Base-by-base conservation (phyloP, 1,140 invertebrate species). In the Nephila pilipes region DNA sequence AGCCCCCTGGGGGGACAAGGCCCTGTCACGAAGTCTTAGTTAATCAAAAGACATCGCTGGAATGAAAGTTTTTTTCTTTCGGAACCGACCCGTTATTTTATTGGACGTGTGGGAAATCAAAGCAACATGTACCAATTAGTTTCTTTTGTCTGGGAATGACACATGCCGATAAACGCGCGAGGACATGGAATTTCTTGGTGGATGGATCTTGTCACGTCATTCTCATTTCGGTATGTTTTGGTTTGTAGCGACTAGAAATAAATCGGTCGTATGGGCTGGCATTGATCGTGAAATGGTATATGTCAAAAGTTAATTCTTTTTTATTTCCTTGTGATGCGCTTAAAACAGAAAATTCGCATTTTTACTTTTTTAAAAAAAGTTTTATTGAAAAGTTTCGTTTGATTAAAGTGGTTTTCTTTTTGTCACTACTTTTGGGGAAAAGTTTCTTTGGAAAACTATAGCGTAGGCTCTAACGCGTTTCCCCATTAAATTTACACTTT, bases 101-200 rank as follows among this genome's bases (percentile, higher is more conserved):
- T 90, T 75, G 88, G 87, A 58, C 88, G 20, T n/a, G 65, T 36
- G 87, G 88, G 88, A 90, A 90, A 90, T 90, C 88, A 90, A 80
- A 80, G 88, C 88, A 90, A 80, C 88, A 80, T 58, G 88, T 16
- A 90, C 88, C 75, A 90, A 90, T 90, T 90, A 90, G 65, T 80
- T 90, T 79, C 88, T 58, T 90, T 90, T 80, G 81, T 79, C 88
- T 58, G 46, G 18, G 38, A 58, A 22, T 90, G 88, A 90, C 88
- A 90, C 75, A 79, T 90, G 88, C 25, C 88, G 88, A 90, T 90
- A 90, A 83, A 55, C 54, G 81, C 22, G 22, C n/a, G 8, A 55
- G 46, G 81, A 83, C 46, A 83, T n/a, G 69, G 69, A 75, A 75
- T 75, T 75, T 75, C 69, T 36, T 75, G 25, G 29, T 36, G 14